phyloP scores from a whole-genome alignment of 2,797 vertebrate species.

The Iguana delicatissima region DNA sequence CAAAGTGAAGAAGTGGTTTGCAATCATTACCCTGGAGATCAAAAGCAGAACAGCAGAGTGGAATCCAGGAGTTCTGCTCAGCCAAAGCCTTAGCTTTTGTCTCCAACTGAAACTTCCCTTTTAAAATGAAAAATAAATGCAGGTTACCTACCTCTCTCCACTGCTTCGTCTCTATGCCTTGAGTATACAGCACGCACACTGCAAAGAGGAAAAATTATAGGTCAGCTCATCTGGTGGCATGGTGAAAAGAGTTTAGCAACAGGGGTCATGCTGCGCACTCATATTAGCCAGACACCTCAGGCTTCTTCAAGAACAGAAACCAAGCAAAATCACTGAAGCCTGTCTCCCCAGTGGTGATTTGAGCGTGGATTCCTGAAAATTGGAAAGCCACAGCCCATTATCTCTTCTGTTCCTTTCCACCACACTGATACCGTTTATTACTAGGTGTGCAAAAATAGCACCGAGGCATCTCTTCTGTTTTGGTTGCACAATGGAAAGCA shows the following conservation, averaged over 20 bases:
- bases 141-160: constrained; percentile 91
- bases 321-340: neutral
- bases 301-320: neutral
- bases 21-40: neutral
- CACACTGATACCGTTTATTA: neutral
- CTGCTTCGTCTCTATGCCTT: constrained; percentile 93
- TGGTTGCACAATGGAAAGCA: neutral
- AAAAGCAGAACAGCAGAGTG: neutral
- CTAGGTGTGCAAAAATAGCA: neutral
- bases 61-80: neutral
- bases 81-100: neutral
- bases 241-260: neutral
- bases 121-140: neutral
- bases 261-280: neutral
- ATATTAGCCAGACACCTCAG: neutral
- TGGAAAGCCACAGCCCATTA: neutral
- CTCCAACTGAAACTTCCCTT: neutral
- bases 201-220: constrained; percentile 56
- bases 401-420: neutral
- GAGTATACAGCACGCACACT: constrained; percentile 96
- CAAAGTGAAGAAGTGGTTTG: neutral
- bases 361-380: neutral
- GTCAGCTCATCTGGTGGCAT: neutral
- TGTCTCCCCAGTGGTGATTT: neutral
- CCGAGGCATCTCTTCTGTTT: neutral